Evolutionary conservation across 2,888 invertebrate genomes (phyloP), one percentile per base, ranked within the genome.

Genomic region (Tineola bisselliella): DNA sequence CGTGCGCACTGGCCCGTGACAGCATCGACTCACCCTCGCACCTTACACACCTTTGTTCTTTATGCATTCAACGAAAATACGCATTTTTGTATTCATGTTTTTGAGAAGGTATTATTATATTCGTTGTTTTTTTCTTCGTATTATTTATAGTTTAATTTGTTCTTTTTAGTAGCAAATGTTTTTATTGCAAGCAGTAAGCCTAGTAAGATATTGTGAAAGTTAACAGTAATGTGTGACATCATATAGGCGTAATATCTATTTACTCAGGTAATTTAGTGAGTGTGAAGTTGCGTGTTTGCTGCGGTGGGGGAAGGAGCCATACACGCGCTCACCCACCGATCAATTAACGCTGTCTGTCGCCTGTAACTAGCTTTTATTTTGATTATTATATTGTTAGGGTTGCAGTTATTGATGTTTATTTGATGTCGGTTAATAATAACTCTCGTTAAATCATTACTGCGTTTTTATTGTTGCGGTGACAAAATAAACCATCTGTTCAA

Each of bases 241-340:
- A 54, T 12, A 54, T 15, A 54, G 11, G 11, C 19, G 54, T 54
- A 25, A 25, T 54, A 25, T 54, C n/a, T 54, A 25, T 54, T 54
- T 19, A 25, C 54, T 25, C 25, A 25, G 12, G 54, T 54, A 54
- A 54, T 54, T 54, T 54, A 54, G 25, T 54, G 17, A 54, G 54
- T 54, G 54, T 54, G 54, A 54, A 25, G 54, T 54, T 54, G 54
- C 54, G 54, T 54, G 54, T 25, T 54, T 12, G 54, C 12, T 25
- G 54, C 54, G 19, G 54, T 19, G n/a, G 19, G 19, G 54, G 19
- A 54, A 25, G 48, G 38, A 10, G 10, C 6, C 38, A 38, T 10
- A 48, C 17, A 48, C 48, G 48, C 48, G 54, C 25, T 18, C 25
- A 11, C 54, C 25, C 54, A 25, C 48, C 54, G 54, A 54, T 54